These are phyloP conservation scores for Lypha dubia DNA, from an alignment of 2,888 invertebrate species.

Conservation along the genomic window DNA sequence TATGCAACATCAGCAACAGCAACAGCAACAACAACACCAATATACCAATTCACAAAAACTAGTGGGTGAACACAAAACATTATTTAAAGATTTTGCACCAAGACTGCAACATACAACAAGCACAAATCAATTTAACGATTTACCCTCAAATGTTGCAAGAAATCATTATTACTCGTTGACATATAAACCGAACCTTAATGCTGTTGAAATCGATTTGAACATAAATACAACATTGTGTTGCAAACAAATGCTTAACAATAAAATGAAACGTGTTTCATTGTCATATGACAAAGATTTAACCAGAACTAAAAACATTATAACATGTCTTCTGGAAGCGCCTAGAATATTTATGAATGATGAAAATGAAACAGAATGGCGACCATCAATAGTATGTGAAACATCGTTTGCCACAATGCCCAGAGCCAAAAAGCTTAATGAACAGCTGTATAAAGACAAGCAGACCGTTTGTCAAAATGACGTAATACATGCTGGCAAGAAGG, in stretches of 20 bases:
- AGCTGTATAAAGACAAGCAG: not conserved
- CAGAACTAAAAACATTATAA: constrained; percentile 74
- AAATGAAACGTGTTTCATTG: constrained; percentile 81
- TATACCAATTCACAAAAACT: not conserved
- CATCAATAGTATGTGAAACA: constrained; percentile 43
- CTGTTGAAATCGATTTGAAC: constrained; percentile 47
- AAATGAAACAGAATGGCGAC: constrained; percentile 35
- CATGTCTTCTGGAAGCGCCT: constrained; percentile 53
- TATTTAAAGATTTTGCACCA: constrained; percentile 26
- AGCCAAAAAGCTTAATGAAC: constrained; percentile 43
- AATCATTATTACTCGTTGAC: constrained; percentile 41
- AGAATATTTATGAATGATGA: constrained; percentile 43
- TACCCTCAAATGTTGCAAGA: constrained; percentile 61
- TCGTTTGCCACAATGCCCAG: constrained; percentile 53
- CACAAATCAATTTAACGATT: constrained; percentile 67
- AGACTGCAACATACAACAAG: constrained; percentile 33
- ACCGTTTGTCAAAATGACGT: constrained; percentile 29
- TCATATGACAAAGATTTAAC: constrained; percentile 84
- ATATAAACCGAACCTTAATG: constrained; percentile 67
- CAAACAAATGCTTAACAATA: constrained; percentile 68
- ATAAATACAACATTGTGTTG: constrained; percentile 66
- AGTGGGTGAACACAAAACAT: not conserved
- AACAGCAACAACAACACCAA: not conserved
- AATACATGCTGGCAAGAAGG: not conserved
- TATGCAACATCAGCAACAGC: constrained; percentile 2